Base-by-base conservation (phyloP, 2,113 vertebrate species). In the Noturus placidus region DNA sequence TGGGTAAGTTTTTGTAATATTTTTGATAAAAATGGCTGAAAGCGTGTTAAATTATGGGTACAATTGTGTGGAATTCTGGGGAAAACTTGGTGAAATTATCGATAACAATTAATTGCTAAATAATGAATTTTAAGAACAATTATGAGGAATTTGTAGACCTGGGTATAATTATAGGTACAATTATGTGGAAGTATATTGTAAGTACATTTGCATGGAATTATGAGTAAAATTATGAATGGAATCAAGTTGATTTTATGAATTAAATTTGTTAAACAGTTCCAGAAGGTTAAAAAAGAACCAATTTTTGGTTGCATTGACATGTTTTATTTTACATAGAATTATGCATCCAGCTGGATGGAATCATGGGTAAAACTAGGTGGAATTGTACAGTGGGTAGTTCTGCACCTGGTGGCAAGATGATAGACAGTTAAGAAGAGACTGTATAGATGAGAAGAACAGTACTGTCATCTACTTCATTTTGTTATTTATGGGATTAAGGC, bases 401-500 rank as follows among this genome's bases (percentile, higher is more conserved):
- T 77, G 74, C 22, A 13, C 35, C 4, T 76, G 38, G 50, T 14
- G 0, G 42, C 20, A 9, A 72, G 19, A 38, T 8, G 33, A 2
- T 72, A 69, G 69, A 20, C 1, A n/a, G 11, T 5, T 30, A 30
- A 30, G 33, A 67, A 67, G 27, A 30, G 8, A 4, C 35, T 46
- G 38, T 70, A 17, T 20, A 35, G 14, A 70, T 5, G 17, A 46
- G 74, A 50, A 50, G 42, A 77, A n/a, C 15, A 80, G 17, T 1
- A 56, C 0, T 42, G n/a, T 80, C 52, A 10, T 56, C n/a, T 56
- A n/a, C 15, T n/a, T 27, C 4, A 11, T n/a, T 77, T 52, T 77
- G 42, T 77, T n/a, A n/a, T 57, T 17, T 80, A 57, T 19, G 17
- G 77, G 52, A 80, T 80, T 80, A 80, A 77, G 6, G 74, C 74